These are phyloP conservation scores for Neoitamus cyanurus DNA, from an alignment of 2,888 invertebrate genomes.

Conservation along the genomic window DNA sequence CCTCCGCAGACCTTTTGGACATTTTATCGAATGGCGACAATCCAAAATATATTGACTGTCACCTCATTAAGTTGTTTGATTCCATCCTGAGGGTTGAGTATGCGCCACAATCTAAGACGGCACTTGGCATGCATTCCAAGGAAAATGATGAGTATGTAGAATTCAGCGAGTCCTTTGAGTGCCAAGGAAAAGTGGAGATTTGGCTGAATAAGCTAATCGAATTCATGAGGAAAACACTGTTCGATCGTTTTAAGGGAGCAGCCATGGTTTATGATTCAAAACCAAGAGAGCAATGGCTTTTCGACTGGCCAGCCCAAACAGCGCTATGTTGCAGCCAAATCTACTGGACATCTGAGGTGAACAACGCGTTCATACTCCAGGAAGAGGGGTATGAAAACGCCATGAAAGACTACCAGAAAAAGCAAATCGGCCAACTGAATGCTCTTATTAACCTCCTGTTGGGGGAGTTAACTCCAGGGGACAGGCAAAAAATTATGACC, in stretches of 20 bases:
- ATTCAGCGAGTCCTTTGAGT: conserved; percentile 79
- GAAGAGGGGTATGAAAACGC: conserved; percentile 95
- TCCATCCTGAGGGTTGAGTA: conserved; percentile 80
- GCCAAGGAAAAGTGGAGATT: conserved; percentile 89
- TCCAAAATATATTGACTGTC: conserved; percentile 81
- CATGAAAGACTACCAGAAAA: conserved; percentile 90
- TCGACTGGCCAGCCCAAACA: conserved; percentile 92
- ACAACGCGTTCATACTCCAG: conserved; percentile 86
- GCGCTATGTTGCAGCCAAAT: conserved; percentile 93
- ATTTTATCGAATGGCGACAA: conserved; percentile 85
- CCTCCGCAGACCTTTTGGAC: conserved; percentile 90
- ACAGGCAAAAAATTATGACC: conserved; percentile 96
- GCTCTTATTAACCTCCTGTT: conserved; percentile 84
- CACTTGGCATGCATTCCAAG: conserved; percentile 86
- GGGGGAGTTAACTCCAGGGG: conserved; percentile 83
- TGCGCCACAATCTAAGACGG: conserved; percentile 71
- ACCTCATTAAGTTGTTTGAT: conserved; percentile 92
- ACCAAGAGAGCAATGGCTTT: conserved; percentile 89
- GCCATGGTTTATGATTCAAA: conserved; percentile 89
- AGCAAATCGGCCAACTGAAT: conserved; percentile 86
- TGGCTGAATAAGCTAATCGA: conserved; percentile 92
- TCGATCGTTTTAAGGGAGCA: conserved; percentile 81
- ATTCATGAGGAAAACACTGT: conserved; percentile 83
- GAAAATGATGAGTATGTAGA: conserved; percentile 79
- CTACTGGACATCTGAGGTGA: conserved; percentile 96